Conservation (phyloP, 2,113 vertebrate species). For the Scalopus aquaticus region DNA sequence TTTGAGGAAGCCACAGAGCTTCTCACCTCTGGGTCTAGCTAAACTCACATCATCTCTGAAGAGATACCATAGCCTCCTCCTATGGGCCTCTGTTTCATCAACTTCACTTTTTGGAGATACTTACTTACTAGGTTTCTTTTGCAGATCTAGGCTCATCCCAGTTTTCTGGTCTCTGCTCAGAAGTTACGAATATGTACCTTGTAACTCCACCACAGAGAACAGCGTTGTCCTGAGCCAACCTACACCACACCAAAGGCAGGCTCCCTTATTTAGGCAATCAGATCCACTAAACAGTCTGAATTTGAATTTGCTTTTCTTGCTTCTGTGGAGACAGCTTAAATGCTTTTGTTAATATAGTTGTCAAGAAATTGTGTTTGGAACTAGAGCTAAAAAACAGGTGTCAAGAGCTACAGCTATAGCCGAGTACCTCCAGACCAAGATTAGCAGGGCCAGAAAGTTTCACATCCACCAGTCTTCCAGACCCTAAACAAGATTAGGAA, state of each 20-base stretch:
- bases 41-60: background rate
- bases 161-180: background rate
- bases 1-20: background rate
- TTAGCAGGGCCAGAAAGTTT: background rate
- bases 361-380: constrained; percentile 38
- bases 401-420: background rate
- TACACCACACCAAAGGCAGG: background rate
- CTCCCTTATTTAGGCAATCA: constrained; percentile 1
- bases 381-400: background rate
- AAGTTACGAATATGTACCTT: background rate
- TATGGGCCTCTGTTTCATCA: background rate
- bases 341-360: constrained; percentile 6
- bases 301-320: background rate
- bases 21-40: background rate
- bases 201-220: background rate
- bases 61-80: background rate
- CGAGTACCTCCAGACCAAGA: background rate
- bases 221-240: background rate
- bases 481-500: constrained; percentile 11
- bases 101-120: background rate
- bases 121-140: background rate
- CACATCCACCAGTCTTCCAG: background rate
- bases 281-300: constrained; percentile 21
- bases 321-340: background rate
- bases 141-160: background rate